Evolutionary conservation across 2,888 invertebrate genomes (phyloP).

Genomic region (Bombyx huttoni): DNA sequence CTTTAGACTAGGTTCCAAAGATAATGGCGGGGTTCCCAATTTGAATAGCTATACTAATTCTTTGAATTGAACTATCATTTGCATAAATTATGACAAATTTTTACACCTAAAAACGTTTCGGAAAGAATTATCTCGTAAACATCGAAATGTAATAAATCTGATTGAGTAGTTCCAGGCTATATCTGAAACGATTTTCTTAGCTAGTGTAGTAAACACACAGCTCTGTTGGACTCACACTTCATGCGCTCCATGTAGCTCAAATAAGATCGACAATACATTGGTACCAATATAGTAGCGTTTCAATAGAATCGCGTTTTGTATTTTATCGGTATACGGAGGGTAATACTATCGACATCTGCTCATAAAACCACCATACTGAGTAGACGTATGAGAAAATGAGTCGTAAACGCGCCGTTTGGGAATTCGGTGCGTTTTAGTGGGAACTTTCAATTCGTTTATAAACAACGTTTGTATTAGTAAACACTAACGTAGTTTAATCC

Average conservation of each 20-base stretch:
- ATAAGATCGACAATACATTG: neutral
- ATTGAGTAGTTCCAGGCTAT: neutral
- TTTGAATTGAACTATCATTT: no score
- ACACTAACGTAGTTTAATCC: neutral
- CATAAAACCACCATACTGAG: slow-evolving; percentile 33
- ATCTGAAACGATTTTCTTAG: neutral
- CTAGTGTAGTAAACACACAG: neutral
- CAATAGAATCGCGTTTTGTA: neutral
- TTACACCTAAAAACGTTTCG: no score
- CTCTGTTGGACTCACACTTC: neutral
- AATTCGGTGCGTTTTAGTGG: slow-evolving; percentile 3
- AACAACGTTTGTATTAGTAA: neutral
- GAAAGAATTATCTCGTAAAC: no score
- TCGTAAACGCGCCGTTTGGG: slow-evolving; percentile 15
- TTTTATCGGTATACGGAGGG: slow-evolving; percentile 3
- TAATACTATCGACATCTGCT: slow-evolving; percentile 31
- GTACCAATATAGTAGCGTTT: neutral
- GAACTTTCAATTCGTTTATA: neutral
- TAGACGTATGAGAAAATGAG: slow-evolving; percentile 29
- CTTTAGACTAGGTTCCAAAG: no score
- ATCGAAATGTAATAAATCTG: no score
- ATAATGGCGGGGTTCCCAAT: no score
- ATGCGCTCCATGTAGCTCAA: neutral
- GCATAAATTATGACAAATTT: no score
- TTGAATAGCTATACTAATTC: no score